Conservation (phyloP, 2,888 invertebrate genomes). For the Stictocephala bisonia region DNA sequence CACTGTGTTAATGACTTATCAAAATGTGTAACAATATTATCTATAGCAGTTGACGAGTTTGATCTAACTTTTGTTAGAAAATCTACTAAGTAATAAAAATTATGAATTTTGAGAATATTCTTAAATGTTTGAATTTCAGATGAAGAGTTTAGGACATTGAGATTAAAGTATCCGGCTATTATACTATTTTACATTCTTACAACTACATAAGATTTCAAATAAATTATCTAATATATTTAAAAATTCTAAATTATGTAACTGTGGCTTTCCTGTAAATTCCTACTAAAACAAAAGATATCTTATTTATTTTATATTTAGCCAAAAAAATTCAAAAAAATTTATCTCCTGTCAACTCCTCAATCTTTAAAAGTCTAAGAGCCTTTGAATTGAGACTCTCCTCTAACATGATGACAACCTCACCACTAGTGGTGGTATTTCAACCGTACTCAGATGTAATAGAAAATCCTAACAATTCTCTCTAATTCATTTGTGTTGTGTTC, state of each 20-base stretch:
- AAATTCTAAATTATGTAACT: slow-evolving; percentile 5
- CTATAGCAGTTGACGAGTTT: slow-evolving; percentile 3
- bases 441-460: slow-evolving; percentile 8
- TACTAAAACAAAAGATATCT: not conserved
- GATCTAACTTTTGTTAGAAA: slow-evolving; percentile 11
- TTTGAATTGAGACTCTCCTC: not conserved
- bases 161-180: slow-evolving; percentile 25
- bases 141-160: not conserved
- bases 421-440: not conserved
- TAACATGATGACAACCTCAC: slow-evolving; percentile 25
- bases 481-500: slow-evolving; percentile 25
- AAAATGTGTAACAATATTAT: slow-evolving; percentile 17
- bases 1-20: slow-evolving; percentile 1
- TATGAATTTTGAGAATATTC: slow-evolving; percentile 24
- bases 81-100: slow-evolving; percentile 8
- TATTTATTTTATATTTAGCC: not conserved
- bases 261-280: slow-evolving; percentile 25
- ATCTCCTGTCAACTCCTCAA: slow-evolving; percentile 15
- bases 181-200: slow-evolving; percentile 12
- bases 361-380: not conserved
- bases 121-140: not conserved
- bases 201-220: not conserved
- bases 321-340: slow-evolving; percentile 12
- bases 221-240: slow-evolving; percentile 1
- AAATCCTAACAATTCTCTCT: not conserved